Evolutionary conservation across 1,140 invertebrate genomes (phyloP), one percentile per base, ranked within the genome.

Genomic region (Anastrepha obliqua): DNA sequence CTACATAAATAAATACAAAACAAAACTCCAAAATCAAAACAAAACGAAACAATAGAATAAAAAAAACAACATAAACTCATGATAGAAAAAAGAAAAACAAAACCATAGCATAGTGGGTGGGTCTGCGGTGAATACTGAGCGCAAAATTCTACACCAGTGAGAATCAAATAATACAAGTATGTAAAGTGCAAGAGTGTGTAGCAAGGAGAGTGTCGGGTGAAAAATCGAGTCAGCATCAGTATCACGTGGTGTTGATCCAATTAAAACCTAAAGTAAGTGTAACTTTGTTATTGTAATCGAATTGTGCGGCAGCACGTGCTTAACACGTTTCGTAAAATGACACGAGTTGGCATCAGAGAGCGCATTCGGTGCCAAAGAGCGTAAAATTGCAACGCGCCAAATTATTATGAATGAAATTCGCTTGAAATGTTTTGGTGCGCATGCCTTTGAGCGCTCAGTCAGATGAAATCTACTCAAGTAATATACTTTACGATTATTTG

Each of bases 221-320:
- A 42, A 86, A 86, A 86, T 60, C 60, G 15, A 17, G 2, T 13
- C 86, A 65, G 39, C 60, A 51, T 29, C 86, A 87, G 59, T 29
- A 87, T 60, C 87, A 87, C 87, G 87, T 87, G 87, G 65, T 78
- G 87, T 78, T 87, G 87, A 78, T 87, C 67, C 67, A 87, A 87
- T 87, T 87, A 87, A 87, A 60, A 20, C 55, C 47, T 55, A 20
- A 44, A 60, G 59, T 44, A 60, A 87, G 55, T 13, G 67, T 87
- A 87, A 87, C n/a, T 78, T 87, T 74, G 65, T 87, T 78, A 78
- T 81, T 74, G 87, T 87, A 87, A 87, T 87, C 65, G 67, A 87
- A 62, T 87, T 74, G 74, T 81, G 44, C 20, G 29, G 55, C 87
- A 81, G 42, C 86, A 87, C 86, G 86, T 87, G 86, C 64, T 42